Conservation (phyloP, 1,140 invertebrate species). For the Dinothrombium tinctorium region DNA sequence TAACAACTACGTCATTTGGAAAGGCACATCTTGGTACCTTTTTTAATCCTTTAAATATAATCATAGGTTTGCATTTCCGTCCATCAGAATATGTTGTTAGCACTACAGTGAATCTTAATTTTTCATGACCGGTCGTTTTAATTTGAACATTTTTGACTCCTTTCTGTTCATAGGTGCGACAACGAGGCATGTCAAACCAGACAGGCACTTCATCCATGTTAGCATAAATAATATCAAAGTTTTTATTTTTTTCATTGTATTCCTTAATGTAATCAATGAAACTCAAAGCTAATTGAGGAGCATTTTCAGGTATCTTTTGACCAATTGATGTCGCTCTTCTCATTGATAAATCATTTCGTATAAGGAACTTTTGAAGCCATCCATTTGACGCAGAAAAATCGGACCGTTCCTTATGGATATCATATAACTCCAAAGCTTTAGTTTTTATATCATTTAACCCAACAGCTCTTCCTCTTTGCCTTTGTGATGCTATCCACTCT, state of each 20-base stretch:
- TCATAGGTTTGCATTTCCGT: conserved; percentile 5
- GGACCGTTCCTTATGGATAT: no score
- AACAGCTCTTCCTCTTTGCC: no score
- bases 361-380: background rate
- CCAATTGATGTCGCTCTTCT: background rate
- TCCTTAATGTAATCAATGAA: background rate
- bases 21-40: no score
- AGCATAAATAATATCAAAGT: background rate
- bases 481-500: no score
- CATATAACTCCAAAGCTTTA: no score
- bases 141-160: conserved; percentile 6
- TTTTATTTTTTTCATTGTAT: background rate
- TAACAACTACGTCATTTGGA: no score
- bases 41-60: conserved; percentile 8
- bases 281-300: background rate
- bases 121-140: conserved; percentile 9
- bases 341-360: background rate
- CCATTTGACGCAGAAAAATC: background rate
- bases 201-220: conserved; percentile 12
- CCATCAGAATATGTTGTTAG: conserved; percentile 3
- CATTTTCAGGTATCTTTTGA: conserved; percentile 2
- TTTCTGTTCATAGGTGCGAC: conserved; percentile 7
- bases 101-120: conserved; percentile 7
- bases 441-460: no score
- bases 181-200: conserved; percentile 8